phyloP scores from a whole-genome alignment of 2,888 invertebrate genomes.

The Keiferia lycopersicella region DNA sequence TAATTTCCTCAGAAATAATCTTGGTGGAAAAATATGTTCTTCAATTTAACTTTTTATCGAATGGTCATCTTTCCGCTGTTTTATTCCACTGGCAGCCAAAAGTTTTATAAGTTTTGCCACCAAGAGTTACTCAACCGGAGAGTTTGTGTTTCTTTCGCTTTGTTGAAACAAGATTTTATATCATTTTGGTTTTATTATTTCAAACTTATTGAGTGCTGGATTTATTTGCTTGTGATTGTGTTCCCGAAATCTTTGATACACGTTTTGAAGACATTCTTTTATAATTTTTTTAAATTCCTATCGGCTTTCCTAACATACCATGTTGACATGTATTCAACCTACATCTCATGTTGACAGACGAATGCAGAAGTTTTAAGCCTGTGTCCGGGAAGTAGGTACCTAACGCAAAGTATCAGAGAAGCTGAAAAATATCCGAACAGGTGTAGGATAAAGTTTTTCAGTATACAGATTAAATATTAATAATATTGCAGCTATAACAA shows the following conservation, averaged over 20 bases:
- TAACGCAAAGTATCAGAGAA: too few species aligned
- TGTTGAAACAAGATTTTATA: slow-evolving; percentile 4
- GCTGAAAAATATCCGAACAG: too few species aligned
- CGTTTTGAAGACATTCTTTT: neutral
- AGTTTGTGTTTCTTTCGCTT: slow-evolving; percentile 9
- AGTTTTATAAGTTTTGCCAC: slow-evolving; percentile 2
- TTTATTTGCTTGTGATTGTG: neutral
- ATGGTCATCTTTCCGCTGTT: slow-evolving; percentile 13
- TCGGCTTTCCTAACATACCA: too few species aligned
- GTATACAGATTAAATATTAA: too few species aligned
- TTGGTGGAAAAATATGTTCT: neutral
- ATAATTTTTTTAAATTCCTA: too few species aligned
- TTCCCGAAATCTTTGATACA: neutral
- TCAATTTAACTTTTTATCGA: slow-evolving; percentile 15
- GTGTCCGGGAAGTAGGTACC: too few species aligned
- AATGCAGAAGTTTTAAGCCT: too few species aligned
- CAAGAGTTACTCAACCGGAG: slow-evolving; percentile 13
- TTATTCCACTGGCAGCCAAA: slow-evolving; percentile 4
- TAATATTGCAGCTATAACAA: too few species aligned
- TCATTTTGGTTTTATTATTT: slow-evolving; percentile 10
- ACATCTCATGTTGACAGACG: too few species aligned
- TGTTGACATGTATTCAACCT: neutral
- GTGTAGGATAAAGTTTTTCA: too few species aligned
- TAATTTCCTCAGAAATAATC: neutral
- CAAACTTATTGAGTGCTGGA: slow-evolving; percentile 2